Base-by-base conservation (phyloP, 2,888 invertebrate species). In the Melanophora roralis region DNA sequence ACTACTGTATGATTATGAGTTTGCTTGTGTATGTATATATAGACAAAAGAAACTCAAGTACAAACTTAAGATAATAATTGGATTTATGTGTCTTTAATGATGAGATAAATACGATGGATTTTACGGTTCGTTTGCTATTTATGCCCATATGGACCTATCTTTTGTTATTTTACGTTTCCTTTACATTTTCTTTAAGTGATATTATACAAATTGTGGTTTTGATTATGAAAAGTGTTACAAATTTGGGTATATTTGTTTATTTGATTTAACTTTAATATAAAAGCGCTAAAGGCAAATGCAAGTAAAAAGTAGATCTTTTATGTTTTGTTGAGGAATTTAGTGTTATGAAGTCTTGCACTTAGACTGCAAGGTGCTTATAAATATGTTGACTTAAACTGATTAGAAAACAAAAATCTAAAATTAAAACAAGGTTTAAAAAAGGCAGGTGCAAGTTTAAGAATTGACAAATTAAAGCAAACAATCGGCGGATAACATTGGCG, bases 31-130 rank as follows among this genome's bases (percentile, higher is more conserved):
- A 19, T 23, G 14, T 68, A 73, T 68, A 53, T 51, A 57, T 51
- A 57, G 76, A 43, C 76, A 76, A 72, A 19, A 64, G 59, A 76
- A 72, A 62, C 72, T 64, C 59, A 49, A 74, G 79, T 51, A 64
- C 76, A 68, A 68, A 80, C 72, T 76, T 76, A 73, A 73, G 80
- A 80, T 80, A 80, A 83, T 78, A 82, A 84, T 81, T 81, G 81
- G 81, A 83, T 82, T 83, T 83, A 84, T 83, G 81, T 82, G 73
- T 76, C 74, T 82, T 82, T 84, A 82, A 84, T 83, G 82, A 82
- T 80, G 84, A 81, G 81, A 83, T 82, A 82, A 84, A 83, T 84
- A 82, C 76, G 78, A 71, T 78, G 80, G 82, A 84, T 83, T 83
- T 83, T 77, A 72, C 78, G 83, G 82, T 73, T 78, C 81, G 81